phyloP scores from a whole-genome alignment of 2,888 invertebrate species.

The Laspeyria flexula region DNA sequence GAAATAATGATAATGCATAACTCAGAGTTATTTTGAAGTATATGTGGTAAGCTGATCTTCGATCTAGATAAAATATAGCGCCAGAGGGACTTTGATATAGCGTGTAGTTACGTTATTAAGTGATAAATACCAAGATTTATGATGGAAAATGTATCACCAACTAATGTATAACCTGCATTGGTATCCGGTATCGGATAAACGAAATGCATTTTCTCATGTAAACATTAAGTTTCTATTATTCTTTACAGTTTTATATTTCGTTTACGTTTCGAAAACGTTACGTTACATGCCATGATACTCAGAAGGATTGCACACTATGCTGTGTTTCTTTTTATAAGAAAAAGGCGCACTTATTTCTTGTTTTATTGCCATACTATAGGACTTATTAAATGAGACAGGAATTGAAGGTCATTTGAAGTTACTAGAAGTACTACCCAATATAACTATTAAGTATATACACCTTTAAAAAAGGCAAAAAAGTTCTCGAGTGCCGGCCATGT shows the following conservation, averaged over 20 bases:
- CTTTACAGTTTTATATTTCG: neutral
- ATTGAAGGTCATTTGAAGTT: too few species aligned
- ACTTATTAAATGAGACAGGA: too few species aligned
- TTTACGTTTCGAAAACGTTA: neutral
- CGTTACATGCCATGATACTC: too few species aligned
- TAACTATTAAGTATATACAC: too few species aligned
- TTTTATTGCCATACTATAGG: too few species aligned
- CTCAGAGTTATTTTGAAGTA: neutral
- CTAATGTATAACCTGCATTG: neutral
- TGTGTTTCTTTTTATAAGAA: too few species aligned
- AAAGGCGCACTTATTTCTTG: too few species aligned
- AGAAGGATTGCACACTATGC: too few species aligned
- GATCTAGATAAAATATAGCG: constrained; percentile 1
- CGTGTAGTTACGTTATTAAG: constrained; percentile 2
- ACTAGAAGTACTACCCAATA: too few species aligned
- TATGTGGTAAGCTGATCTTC: neutral
- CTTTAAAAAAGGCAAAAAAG: too few species aligned
- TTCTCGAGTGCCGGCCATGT: too few species aligned
- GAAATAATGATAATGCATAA: neutral
- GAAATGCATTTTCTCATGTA: neutral
- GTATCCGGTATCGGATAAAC: neutral
- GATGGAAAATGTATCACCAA: neutral
- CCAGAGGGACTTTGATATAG: constrained; percentile 8
- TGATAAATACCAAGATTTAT: constrained; percentile 3
- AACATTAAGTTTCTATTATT: neutral